Evolutionary conservation across 1,140 invertebrate species (phyloP).

Genomic region (Drosophila ironensis): DNA sequence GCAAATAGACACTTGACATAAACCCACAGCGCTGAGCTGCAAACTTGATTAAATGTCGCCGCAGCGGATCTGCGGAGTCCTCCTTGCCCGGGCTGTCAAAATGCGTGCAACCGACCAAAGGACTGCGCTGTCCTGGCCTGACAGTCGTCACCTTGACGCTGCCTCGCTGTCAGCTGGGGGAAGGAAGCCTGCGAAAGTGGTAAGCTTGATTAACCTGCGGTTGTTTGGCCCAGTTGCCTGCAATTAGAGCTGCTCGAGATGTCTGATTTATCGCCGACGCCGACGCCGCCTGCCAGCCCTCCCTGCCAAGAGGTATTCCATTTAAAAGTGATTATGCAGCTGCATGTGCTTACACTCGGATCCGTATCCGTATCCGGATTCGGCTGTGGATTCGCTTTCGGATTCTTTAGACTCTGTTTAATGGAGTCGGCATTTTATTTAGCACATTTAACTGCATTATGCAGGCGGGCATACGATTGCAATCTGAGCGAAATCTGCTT

Average conservation of each 20-base stretch:
- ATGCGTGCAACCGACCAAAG: constrained; percentile 55
- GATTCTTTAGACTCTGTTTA: too few relatives aligned
- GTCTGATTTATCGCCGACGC: background rate
- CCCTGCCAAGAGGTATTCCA: constrained; percentile 32
- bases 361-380: too few relatives aligned
- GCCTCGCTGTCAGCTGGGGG: constrained; percentile 44
- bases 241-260: constrained; percentile 26
- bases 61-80: constrained; percentile 10
- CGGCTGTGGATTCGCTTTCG: too few relatives aligned
- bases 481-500: constrained; percentile 66
- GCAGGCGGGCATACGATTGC: constrained; percentile 42
- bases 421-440: constrained; percentile 74
- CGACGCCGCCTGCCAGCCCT: too few relatives aligned
- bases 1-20: constrained; percentile 79
- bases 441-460: constrained; percentile 75
- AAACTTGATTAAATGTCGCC: constrained; percentile 77
- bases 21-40: constrained; percentile 71
- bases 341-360: constrained; percentile 19
- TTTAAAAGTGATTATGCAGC: constrained; percentile 66
- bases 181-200: too few relatives aligned
- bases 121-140: constrained; percentile 43
- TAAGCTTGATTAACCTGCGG: constrained; percentile 45
- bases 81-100: constrained; percentile 40
- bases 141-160: constrained; percentile 70
- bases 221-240: background rate